A percentile compares a stretch with the other conserved stretches of the same genome.
These are phyloP conservation scores for Dipodomys ordii DNA, from an alignment of 2,113 vertebrate species.

Conservation along the genomic window DNA sequence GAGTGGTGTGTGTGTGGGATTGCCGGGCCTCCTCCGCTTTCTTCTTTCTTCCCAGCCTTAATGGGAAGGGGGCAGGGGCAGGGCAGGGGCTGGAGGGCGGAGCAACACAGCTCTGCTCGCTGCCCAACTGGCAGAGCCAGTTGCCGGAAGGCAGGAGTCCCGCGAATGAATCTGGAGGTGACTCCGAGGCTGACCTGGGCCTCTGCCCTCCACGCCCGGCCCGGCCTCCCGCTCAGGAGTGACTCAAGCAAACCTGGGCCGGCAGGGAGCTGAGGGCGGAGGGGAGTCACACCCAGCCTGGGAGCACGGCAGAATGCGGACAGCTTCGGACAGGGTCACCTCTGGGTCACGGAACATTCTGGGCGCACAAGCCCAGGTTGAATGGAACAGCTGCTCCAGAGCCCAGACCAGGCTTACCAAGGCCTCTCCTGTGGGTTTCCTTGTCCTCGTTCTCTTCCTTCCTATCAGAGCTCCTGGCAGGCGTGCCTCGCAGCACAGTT, in stretches of 20 bases:
- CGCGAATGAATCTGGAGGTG: too few species aligned
- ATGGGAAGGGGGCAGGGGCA: too few species aligned
- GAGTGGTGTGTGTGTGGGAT: too few species aligned
- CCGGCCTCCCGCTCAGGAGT: neutral
- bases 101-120: slow-evolving; percentile 69
- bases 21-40: neutral
- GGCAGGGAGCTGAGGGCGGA: neutral
- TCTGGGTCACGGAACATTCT: slow-evolving; percentile 2
- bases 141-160: slow-evolving; percentile 64
- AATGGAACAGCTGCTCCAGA: neutral
- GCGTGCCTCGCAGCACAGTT: neutral
- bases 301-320: neutral
- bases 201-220: too few species aligned
- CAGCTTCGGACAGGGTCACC: neutral
- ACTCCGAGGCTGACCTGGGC: too few species aligned
- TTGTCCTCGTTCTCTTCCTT: neutral
- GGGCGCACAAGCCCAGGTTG: neutral
- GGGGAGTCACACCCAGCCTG: neutral
- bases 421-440: neutral
- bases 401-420: too few species aligned
- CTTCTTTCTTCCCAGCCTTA: too few species aligned
- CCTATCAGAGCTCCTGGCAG: neutral
- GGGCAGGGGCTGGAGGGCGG: too few species aligned
- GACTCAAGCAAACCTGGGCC: neutral
- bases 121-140: slow-evolving; percentile 73